Conservation (phyloP, 2,113 vertebrate genomes). For the Chitala chitala region DNA sequence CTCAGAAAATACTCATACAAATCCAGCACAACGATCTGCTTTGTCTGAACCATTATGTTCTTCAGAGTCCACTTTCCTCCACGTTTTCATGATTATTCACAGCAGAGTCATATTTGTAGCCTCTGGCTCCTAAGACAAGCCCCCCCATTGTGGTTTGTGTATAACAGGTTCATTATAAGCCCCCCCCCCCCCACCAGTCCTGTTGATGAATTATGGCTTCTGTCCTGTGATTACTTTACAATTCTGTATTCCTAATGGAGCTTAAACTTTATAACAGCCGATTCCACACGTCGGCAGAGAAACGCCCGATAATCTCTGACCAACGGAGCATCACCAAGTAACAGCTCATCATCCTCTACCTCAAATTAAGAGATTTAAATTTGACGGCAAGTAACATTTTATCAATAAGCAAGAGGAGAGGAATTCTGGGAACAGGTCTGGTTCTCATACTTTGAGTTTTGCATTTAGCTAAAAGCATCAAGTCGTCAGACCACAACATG, state of each 20-base stretch:
- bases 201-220: background rate
- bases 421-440: background rate
- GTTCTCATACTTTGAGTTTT: background rate
- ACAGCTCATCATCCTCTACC: background rate
- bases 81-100: too few species aligned
- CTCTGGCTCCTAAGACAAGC: too few species aligned
- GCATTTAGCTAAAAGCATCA: background rate
- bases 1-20: too few species aligned
- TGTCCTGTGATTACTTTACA: conserved; percentile 1
- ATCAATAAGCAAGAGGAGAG: background rate
- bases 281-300: background rate
- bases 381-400: too few species aligned
- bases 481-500: background rate
- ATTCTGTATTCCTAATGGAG: background rate
- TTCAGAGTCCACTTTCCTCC: too few species aligned
- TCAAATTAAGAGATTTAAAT: too few species aligned
- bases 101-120: too few species aligned
- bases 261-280: background rate
- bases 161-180: too few species aligned
- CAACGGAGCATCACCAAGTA: background rate
- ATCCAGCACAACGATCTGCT: too few species aligned
- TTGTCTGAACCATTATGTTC: too few species aligned
- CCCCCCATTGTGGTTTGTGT: too few species aligned
- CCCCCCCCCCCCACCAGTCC: background rate
- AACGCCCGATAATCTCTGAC: background rate